Evolutionary conservation across 2,113 vertebrate genomes (phyloP).

Genomic region (Anser cygnoides): DNA sequence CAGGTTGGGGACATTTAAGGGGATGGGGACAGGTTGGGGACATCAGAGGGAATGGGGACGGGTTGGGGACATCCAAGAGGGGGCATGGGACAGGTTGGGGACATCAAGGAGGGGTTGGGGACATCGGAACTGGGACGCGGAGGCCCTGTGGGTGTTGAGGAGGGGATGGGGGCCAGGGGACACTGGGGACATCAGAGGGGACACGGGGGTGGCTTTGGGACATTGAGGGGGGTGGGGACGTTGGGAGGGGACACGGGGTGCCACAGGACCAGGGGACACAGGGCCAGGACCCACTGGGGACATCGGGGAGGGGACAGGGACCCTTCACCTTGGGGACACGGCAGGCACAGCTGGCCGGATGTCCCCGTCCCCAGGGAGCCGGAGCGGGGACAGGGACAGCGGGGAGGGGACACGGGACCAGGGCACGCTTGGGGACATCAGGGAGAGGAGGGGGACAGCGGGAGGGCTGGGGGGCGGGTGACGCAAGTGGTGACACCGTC

Average conservation of each 20-base stretch:
- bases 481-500: background rate
- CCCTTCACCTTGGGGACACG: background rate
- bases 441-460: background rate
- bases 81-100: too few relatives aligned
- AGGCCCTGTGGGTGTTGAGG: too few relatives aligned
- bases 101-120: too few relatives aligned
- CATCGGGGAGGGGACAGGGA: background rate
- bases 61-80: background rate
- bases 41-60: too few relatives aligned
- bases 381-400: background rate
- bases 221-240: background rate
- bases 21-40: background rate
- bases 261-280: background rate
- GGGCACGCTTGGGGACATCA: too few relatives aligned
- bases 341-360: slow-evolving; percentile 11
- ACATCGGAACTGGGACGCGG: background rate
- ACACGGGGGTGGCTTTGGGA: background rate
- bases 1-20: background rate
- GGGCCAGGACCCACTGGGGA: background rate
- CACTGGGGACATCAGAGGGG: background rate
- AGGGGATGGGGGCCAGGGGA: background rate
- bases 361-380: background rate
- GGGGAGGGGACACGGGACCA: background rate
- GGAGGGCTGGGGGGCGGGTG: background rate
- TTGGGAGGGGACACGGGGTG: background rate